These are phyloP conservation scores for Tubulanus polymorphus DNA, from an alignment of 2,888 invertebrate genomes.

Conservation along the genomic window DNA sequence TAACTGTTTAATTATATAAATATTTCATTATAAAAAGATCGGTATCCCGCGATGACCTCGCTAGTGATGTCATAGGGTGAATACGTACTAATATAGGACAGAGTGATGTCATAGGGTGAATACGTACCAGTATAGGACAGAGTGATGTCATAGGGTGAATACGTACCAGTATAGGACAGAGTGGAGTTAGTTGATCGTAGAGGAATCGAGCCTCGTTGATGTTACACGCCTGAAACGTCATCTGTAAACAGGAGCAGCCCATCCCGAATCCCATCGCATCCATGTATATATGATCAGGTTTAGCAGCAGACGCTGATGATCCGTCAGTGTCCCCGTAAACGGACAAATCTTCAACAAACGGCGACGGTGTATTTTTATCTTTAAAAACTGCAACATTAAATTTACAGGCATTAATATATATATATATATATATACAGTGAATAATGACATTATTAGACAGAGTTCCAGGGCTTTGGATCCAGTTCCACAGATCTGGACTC, in stretches of 20 bases:
- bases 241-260: constrained; percentile 96
- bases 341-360: constrained; percentile 63
- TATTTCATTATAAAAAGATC: constrained; percentile 53
- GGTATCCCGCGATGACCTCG: too few species aligned
- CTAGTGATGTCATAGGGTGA: too few species aligned
- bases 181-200: constrained; percentile 93
- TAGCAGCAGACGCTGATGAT: constrained; percentile 64
- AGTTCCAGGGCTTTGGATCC: too few species aligned
- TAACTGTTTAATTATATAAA: constrained; percentile 60
- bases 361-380: constrained; percentile 72
- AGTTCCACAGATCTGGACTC: too few species aligned
- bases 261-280: constrained; percentile 98
- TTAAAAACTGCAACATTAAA: constrained; percentile 70
- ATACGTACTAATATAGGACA: constrained; percentile 12
- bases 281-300: constrained; percentile 91
- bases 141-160: too few species aligned
- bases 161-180: constrained; percentile 91
- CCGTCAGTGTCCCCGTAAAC: constrained; percentile 59
- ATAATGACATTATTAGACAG: too few species aligned
- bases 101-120: too few species aligned
- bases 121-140: too few species aligned
- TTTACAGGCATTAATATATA: too few species aligned
- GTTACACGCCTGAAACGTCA: constrained; percentile 87
- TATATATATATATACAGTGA: too few species aligned
- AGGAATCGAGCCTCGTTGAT: constrained; percentile 91